Conservation (phyloP, 1,140 invertebrate species). For the Calliopsis andreniformis region DNA sequence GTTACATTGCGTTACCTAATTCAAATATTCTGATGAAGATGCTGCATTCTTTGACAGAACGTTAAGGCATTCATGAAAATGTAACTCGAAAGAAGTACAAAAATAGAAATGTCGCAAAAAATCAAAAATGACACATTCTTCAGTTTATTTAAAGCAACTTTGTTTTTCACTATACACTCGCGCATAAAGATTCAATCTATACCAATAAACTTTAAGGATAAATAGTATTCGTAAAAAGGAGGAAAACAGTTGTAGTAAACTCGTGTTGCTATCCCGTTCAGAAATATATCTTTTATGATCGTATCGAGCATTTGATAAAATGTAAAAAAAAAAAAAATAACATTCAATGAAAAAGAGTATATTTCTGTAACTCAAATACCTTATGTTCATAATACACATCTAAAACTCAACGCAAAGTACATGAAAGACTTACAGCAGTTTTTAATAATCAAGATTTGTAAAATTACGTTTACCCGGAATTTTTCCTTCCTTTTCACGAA, state of each 20-base stretch:
- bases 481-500: background rate
- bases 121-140: constrained; percentile 36
- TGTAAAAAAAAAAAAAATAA: constrained; percentile 22
- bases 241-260: background rate
- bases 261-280: background rate
- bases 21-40: constrained; percentile 45
- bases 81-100: constrained; percentile 39
- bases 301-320: too few relatives aligned
- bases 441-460: background rate
- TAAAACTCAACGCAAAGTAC: background rate
- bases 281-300: constrained; percentile 38
- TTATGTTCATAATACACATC: background rate
- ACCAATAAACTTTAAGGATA: background rate
- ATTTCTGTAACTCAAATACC: constrained; percentile 29
- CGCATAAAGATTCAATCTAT: constrained; percentile 31
- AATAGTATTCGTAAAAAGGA: background rate
- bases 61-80: constrained; percentile 44
- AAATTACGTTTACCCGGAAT: background rate
- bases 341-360: constrained; percentile 13
- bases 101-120: constrained; percentile 40
- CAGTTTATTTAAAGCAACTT: constrained; percentile 30
- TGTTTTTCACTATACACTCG: constrained; percentile 25
- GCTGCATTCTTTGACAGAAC: constrained; percentile 36
- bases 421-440: constrained; percentile 20
- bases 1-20: constrained; percentile 25